Evolutionary conservation across 2,797 vertebrate genomes (phyloP).

Genomic region (Hafferia zeledoni): DNA sequence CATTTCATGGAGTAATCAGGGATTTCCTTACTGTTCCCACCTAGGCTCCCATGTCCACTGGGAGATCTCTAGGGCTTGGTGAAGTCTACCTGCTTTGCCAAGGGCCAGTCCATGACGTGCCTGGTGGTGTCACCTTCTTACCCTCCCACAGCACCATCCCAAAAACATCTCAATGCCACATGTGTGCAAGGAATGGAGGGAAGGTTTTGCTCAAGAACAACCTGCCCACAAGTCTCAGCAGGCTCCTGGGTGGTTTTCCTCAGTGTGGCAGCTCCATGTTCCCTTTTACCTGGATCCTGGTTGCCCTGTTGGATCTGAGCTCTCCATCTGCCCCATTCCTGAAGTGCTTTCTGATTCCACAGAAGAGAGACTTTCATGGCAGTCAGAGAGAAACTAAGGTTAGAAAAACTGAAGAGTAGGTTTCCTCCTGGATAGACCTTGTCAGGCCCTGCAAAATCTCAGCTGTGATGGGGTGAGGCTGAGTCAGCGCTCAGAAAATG

Average conservation of each 20-base stretch:
- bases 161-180: background rate
- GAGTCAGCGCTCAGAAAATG: background rate
- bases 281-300: background rate
- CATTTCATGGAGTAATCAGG: background rate
- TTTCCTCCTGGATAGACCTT: background rate
- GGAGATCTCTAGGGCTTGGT: background rate
- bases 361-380: background rate
- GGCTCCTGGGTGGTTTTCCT: background rate
- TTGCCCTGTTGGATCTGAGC: background rate
- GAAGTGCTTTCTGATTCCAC: background rate
- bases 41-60: background rate
- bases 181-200: background rate
- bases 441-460: background rate
- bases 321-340: background rate
- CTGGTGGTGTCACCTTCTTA: accelerated
- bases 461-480: background rate
- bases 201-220: background rate
- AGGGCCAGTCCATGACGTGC: background rate
- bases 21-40: background rate
- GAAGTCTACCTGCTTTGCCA: background rate
- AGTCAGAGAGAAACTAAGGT: background rate
- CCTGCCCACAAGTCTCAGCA: background rate
- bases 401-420: background rate
- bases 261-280: background rate
- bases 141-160: background rate